These are phyloP conservation scores for Pantherophis guttatus DNA, from an alignment of 2,113 vertebrate genomes.

Conservation along the genomic window DNA sequence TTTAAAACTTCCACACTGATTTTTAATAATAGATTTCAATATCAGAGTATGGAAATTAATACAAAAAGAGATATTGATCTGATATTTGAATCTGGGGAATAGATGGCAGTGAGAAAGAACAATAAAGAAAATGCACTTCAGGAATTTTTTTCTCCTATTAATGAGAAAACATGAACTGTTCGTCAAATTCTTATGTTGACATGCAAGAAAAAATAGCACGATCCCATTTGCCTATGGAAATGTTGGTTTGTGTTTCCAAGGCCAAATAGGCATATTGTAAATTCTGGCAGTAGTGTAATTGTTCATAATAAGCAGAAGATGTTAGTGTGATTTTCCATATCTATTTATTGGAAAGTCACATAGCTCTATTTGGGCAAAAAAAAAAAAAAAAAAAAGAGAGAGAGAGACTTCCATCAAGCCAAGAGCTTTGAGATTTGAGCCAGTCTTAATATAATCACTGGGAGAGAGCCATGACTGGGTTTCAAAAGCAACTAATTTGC, in stretches of 20 bases:
- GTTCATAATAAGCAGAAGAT: not conserved
- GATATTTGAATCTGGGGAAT: not conserved
- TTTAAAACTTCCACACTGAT: not conserved
- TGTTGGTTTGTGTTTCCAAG: not conserved
- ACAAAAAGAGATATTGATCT: not conserved
- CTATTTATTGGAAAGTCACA: not conserved
- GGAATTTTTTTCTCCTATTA: not conserved
- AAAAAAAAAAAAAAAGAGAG: not conserved
- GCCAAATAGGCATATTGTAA: not conserved
- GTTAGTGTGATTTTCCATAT: not conserved
- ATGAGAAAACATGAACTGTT: not conserved
- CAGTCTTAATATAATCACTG: not conserved
- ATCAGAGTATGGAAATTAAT: not conserved
- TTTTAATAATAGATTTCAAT: not conserved
- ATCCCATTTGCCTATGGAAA: slow-evolving; percentile 7
- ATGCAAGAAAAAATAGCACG: not conserved
- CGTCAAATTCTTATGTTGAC: not conserved
- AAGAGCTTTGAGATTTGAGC: not conserved
- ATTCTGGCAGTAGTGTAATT: not conserved
- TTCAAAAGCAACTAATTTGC: not conserved
- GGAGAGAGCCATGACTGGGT: not conserved
- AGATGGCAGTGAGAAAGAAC: not conserved
- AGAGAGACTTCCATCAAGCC: not conserved
- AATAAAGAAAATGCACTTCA: not conserved
- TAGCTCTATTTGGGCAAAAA: not conserved